Evolutionary conservation across 2,113 vertebrate genomes (phyloP), one percentile per base, ranked within the genome.

Genomic region (Piprites chloris): DNA sequence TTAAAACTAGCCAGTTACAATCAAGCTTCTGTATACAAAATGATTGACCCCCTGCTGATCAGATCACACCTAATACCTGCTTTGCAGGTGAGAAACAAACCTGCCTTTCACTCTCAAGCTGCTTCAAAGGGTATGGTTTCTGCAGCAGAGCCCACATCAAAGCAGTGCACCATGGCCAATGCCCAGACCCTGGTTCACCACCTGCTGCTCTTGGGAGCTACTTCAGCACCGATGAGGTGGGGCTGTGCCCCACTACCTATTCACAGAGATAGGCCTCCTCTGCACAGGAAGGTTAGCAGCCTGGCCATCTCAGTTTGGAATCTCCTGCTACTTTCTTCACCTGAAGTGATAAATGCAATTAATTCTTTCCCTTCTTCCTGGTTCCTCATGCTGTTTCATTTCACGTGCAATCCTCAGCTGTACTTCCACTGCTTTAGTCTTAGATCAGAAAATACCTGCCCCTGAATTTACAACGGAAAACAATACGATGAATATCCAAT

Each of bases 221-320:
- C 42, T 16, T 42, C 33, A 46, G 44, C 16, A 35, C 35, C 0
- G 0, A 27, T 1, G 1, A 0, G 1, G 14, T 71, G 27, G 7
- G 12, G 62, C 32, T 62, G 10, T 35, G 24, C 2, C 16, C 47
- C 1, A 1, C 47, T 37, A 21, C 14, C 23, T 28, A 4, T 1
- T 8, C 33, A 18, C 3, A 3, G 18, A 39, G 10, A 14, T 28
- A 17, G 1, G 0, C 5, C 17, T 47, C 33, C 33, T 27, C 35
- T 21, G 17, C 27, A 27, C 6, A 11, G 22, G 11, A 5, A 74
- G 37, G 26, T 7, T n/a, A 41, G 30, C 33, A 63, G 18, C 46
- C 42, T 35, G 15, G 21, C 7, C 24, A 11, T 52, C 50, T 62
- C 9, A 5, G 9, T 33, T 28, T 42, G 63, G 27, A 87, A 68